Conservation (phyloP, 35 echinoderm and acorn worm genomes). For the Lytechinus pictus region DNA sequence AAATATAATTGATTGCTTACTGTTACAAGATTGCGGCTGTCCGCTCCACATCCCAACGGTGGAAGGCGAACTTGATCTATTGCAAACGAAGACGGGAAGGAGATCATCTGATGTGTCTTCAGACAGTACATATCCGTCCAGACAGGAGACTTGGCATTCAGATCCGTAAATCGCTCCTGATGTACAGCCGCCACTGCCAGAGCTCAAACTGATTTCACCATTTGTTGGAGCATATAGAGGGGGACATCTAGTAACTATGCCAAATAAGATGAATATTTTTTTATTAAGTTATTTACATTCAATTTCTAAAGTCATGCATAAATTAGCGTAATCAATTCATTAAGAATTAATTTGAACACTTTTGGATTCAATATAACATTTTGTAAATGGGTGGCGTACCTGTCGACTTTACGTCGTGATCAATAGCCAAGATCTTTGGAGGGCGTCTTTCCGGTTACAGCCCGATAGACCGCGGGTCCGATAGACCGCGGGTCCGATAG, state of each 20-base stretch:
- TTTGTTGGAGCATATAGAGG: constrained; percentile 21
- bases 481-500: too few species aligned
- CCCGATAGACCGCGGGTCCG: too few species aligned
- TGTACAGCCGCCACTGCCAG: constrained; percentile 13
- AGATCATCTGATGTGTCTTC: not conserved
- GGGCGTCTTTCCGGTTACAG: too few species aligned
- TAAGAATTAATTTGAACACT: too few species aligned
- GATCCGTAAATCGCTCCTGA: constrained; percentile 29
- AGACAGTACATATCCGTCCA: not conserved
- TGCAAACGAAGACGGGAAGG: not conserved
- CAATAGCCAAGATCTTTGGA: too few species aligned
- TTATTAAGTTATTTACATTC: too few species aligned
- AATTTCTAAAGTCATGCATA: too few species aligned
- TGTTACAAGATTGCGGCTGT: not conserved
- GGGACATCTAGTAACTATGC: constrained; percentile 14
- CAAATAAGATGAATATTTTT: too few species aligned
- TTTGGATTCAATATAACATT: too few species aligned
- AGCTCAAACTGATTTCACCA: not conserved
- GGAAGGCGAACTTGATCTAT: not conserved
- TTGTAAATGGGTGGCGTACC: too few species aligned
- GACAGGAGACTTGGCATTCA: not conserved
- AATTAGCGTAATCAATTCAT: too few species aligned
- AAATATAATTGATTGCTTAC: not conserved
- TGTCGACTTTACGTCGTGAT: too few species aligned
- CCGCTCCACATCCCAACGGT: not conserved